phyloP scores from a whole-genome alignment of 2,888 invertebrate genomes.

The Rhamnusium bicolor region DNA sequence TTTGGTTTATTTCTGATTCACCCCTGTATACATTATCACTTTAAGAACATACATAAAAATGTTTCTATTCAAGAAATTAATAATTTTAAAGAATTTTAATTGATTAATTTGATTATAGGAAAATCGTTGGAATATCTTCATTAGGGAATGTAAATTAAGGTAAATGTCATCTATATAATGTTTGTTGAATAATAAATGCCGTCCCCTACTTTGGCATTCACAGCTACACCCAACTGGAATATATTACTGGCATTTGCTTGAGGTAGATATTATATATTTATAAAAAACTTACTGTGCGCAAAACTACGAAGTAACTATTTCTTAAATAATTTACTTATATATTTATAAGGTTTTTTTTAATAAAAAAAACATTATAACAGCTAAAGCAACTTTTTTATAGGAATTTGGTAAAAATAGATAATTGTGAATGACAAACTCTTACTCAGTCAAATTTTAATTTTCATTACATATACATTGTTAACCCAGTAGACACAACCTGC shows the following conservation, averaged over 20 bases:
- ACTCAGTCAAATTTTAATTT: too few relatives aligned
- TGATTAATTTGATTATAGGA: not conserved
- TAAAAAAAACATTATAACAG: too few relatives aligned
- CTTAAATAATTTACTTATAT: not conserved
- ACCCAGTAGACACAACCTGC: too few relatives aligned
- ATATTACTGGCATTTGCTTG: slow-evolving; percentile 5
- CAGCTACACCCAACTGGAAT: not conserved
- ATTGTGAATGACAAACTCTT: too few relatives aligned
- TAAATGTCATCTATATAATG: slow-evolving; percentile 12
- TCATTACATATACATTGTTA: too few relatives aligned
- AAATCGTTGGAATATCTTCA: slow-evolving; percentile 3
- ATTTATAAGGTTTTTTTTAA: too few relatives aligned
- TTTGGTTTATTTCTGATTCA: too few relatives aligned
- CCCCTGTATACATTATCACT: too few relatives aligned
- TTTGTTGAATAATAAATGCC: slow-evolving; percentile 6
- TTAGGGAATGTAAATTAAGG: slow-evolving; percentile 2
- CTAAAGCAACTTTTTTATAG: too few relatives aligned
- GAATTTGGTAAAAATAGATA: too few relatives aligned
- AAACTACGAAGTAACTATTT: not conserved
- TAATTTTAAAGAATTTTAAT: not conserved
- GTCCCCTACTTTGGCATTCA: not conserved
- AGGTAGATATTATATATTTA: not conserved
- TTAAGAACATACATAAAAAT: too few relatives aligned
- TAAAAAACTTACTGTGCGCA: not conserved
- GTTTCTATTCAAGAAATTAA: too few relatives aligned